Conservation (phyloP, 2,113 vertebrate genomes). For the Oostethus manadensis region DNA sequence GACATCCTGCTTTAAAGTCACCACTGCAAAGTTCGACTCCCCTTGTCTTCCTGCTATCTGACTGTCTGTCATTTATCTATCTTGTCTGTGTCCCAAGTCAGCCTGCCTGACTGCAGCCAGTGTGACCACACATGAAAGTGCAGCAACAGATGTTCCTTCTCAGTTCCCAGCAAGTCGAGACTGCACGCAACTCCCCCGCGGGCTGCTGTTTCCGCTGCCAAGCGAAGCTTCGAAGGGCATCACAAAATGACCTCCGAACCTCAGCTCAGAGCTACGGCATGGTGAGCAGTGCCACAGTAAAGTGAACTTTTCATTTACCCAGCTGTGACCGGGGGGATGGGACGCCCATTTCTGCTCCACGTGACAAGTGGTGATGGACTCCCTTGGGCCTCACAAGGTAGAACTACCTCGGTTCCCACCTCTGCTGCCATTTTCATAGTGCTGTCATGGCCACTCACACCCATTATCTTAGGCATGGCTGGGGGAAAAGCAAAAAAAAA, state of each 20-base stretch:
- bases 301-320: constrained; percentile 70
- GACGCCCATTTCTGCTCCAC: constrained; percentile 78
- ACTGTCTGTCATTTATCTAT: constrained; percentile 37
- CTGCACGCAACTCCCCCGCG: constrained; percentile 22
- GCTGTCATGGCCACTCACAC: constrained; percentile 12
- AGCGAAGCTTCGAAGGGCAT: constrained; percentile 25
- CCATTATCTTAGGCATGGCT: constrained; percentile 80
- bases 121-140: constrained; percentile 50
- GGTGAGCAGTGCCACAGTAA: not conserved
- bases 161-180: constrained; percentile 19
- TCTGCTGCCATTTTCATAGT: constrained; percentile 67
- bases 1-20: constrained; percentile 42
- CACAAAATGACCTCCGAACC: constrained; percentile 20
- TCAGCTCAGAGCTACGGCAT: constrained; percentile 19
- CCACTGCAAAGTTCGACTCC: constrained; percentile 25
- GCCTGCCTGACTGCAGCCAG: constrained; percentile 38
- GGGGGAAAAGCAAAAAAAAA: constrained; percentile 6
- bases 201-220: constrained; percentile 14
- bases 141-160: constrained; percentile 54
- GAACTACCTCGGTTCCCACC: constrained; percentile 76
- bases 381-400: constrained; percentile 82
- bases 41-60: constrained; percentile 33
- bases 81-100: constrained; percentile 21
- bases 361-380: constrained; percentile 76
- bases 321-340: constrained; percentile 60